These are phyloP conservation scores for Sebastes vulpes DNA, from an alignment of 2,797 vertebrate species.

Conservation along the genomic window DNA sequence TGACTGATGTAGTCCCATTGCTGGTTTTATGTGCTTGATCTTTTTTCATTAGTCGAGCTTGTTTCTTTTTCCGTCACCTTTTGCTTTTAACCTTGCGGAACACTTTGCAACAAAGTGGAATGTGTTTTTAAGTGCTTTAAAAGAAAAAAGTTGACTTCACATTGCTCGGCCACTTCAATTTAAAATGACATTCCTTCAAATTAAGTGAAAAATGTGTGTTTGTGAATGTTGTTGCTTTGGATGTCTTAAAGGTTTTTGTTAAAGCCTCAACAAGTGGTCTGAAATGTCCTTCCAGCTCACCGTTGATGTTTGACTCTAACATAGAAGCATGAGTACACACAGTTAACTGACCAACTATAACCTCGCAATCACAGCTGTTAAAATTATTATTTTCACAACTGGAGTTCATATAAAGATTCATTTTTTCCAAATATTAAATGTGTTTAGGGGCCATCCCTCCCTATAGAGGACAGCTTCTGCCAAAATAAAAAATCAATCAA, in stretches of 20 bases:
- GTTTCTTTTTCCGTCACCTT: background rate
- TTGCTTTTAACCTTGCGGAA: slow-evolving; percentile 13
- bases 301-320: background rate
- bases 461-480: no score
- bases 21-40: background rate
- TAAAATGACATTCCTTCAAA: background rate
- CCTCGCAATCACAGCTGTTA: background rate
- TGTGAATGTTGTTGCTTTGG: background rate
- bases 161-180: background rate
- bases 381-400: background rate
- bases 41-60: slow-evolving; percentile 8
- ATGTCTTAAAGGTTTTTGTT: background rate
- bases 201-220: background rate
- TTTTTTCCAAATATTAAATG: background rate
- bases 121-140: background rate
- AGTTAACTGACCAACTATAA: no score
- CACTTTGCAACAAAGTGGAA: slow-evolving; percentile 9
- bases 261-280: background rate
- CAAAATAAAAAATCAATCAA: no score
- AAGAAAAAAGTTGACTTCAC: background rate
- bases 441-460: background rate
- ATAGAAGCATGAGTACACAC: background rate
- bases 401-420: background rate
- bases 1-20: background rate
- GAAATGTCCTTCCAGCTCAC: background rate